phyloP scores from a whole-genome alignment of 2,797 vertebrate species.

The Gadopsis bispinosus region DNA sequence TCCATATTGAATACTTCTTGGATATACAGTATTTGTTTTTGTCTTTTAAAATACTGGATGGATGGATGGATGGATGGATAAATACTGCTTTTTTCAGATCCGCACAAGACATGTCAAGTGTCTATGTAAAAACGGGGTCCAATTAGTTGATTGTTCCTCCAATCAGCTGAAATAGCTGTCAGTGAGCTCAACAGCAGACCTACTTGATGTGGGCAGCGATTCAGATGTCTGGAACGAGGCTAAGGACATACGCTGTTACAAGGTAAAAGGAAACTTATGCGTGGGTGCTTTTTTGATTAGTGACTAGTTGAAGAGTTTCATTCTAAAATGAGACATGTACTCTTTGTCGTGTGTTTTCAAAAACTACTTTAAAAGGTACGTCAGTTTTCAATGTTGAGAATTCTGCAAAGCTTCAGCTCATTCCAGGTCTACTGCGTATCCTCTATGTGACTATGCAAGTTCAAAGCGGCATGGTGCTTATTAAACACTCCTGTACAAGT shows the following conservation, averaged over 20 bases:
- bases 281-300: not conserved
- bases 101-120: not conserved
- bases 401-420: not conserved
- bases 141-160: not conserved
- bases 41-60: too few species aligned
- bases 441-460: conserved; percentile 9
- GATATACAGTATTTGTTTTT: too few species aligned
- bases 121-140: not conserved
- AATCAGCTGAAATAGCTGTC: not conserved
- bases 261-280: not conserved
- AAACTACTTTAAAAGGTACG: not conserved
- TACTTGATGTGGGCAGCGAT: not conserved
- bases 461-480: conserved; percentile 28
- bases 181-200: not conserved
- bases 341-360: not conserved
- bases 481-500: conserved; percentile 22
- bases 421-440: not conserved
- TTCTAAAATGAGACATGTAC: not conserved
- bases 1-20: too few species aligned
- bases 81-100: not conserved
- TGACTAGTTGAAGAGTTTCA: not conserved
- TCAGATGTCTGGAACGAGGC: not conserved
- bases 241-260: not conserved
- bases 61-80: too few species aligned
- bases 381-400: not conserved